Base-by-base conservation (phyloP, 2,113 vertebrate species). In the Gymnocephalus cernua region DNA sequence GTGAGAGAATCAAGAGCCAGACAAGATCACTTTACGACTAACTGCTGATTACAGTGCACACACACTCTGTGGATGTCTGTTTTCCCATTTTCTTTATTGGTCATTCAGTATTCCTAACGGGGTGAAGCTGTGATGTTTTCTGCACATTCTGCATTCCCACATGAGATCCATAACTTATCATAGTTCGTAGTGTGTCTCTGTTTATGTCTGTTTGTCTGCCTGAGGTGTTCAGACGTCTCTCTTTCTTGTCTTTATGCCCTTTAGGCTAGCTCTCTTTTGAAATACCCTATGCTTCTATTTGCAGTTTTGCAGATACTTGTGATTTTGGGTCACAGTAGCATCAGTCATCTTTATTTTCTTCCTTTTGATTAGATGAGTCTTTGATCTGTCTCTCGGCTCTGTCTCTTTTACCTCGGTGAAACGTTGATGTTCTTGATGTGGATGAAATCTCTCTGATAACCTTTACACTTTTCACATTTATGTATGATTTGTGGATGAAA, bases 1-100 rank as follows among this genome's bases (percentile, higher is more conserved):
- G 98, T 99, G 94, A 97, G 94, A 50, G 35, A 48, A 45, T n/a
- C 1, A 1, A 41, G 3, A 23, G 6, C 19, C 6, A 69, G 25
- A 10, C 27, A 1, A 48, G 66, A 29, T 8, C n/a, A n/a, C n/a
- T 58, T 57, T 45, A 12, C 13, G 51, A 53, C 29, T 77, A 62
- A 76, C 25, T 45, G 35, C 48, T 72, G 54, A 83, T 82, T 27
- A 35, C 18, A 21, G 75, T 70, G 79, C 44, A 0, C 50, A 15
- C 54, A n/a, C 53, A 11, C 51, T 12, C 21, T 58, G 1, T 41
- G 66, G 53, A 50, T 57, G 47, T 65, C 62, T 82, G 68, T 41
- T 72, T 83, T 38, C 23, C 25, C 0, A 15, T 61, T 23, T 35
- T 48, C 45, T 71, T 69, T 54, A 68, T 66, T 74, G 68, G 72